Percentiles rank a stretch among this genome's conserved stretches.
Conservation (phyloP, 2,888 invertebrate genomes). For the Drosophila imparisetae region DNA sequence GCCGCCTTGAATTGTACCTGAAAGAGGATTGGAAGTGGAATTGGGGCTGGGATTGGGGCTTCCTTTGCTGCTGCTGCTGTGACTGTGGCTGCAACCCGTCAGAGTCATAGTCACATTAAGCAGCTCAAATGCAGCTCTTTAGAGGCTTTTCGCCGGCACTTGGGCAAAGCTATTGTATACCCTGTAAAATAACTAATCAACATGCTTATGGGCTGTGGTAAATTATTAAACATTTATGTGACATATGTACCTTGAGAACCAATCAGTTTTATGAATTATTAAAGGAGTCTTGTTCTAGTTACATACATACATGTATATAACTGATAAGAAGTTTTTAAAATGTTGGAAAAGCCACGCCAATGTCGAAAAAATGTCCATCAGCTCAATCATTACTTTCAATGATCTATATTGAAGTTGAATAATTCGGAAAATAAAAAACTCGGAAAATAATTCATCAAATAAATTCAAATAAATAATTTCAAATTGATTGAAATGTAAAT, state of each 20-base stretch:
- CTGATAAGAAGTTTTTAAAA: not conserved
- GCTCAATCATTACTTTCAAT: not conserved
- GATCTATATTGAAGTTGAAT: not conserved
- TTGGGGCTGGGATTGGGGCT: slow-evolving; percentile 8
- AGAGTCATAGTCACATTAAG: slow-evolving; percentile 23
- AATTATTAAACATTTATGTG: not conserved
- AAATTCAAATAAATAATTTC: no score
- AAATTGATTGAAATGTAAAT: not conserved
- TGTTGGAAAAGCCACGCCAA: not conserved
- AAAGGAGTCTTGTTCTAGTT: not conserved
- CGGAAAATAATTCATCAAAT: no score
- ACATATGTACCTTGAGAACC: not conserved
- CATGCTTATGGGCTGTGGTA: not conserved
- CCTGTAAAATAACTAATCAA: slow-evolving; percentile 6
- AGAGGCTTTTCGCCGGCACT: slow-evolving; percentile 32
- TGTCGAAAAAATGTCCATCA: not conserved
- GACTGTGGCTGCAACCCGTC: not conserved
- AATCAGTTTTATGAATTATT: not conserved
- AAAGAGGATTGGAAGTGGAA: not conserved
- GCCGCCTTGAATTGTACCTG: slow-evolving; percentile 27
- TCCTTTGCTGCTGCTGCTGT: slow-evolving; percentile 7
- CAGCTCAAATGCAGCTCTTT: slow-evolving; percentile 43
- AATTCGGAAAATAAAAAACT: not conserved
- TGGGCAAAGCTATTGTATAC: slow-evolving; percentile 15
- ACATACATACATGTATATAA: no score